Conservation (phyloP, 2,888 invertebrate genomes). For the Mesorhabditis spiculigera region DNA sequence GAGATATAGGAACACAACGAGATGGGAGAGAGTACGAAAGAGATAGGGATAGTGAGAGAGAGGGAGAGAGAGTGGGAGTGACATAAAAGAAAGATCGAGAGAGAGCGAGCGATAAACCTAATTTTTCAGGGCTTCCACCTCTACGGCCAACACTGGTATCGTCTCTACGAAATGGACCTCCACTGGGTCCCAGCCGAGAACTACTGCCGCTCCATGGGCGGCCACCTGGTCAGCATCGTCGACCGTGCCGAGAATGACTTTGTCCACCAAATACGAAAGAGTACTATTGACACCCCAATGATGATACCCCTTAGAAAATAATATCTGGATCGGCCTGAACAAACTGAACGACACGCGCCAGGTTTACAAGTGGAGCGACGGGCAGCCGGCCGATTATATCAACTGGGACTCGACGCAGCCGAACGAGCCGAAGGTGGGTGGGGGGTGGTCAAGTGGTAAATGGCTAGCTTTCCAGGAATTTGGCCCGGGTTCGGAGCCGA, state of each 20-base stretch:
- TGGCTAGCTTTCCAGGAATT: too few relatives aligned
- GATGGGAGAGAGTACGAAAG: slow-evolving; percentile 5
- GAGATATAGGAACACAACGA: too few relatives aligned
- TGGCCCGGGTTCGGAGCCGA: too few relatives aligned
- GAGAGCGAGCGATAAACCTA: slow-evolving; percentile 6
- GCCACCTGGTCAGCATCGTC: slow-evolving; percentile 46
- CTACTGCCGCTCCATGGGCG: slow-evolving; percentile 51
- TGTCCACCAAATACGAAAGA: slow-evolving; percentile 47
- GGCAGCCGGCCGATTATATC: slow-evolving; percentile 33
- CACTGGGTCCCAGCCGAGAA: slow-evolving; percentile 56
- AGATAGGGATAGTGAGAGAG: background rate
- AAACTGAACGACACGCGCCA: slow-evolving; percentile 42
- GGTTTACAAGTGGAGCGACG: slow-evolving; percentile 52
- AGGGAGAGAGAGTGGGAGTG: too few relatives aligned
- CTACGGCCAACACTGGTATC: slow-evolving; percentile 47
- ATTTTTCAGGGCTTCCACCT: slow-evolving; percentile 45
- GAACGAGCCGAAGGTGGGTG: slow-evolving; percentile 43
- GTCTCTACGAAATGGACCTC: slow-evolving; percentile 49
- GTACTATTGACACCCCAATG: slow-evolving; percentile 16
- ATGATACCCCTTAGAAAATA: slow-evolving; percentile 39
- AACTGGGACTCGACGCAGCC: slow-evolving; percentile 54
- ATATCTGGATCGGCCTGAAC: slow-evolving; percentile 55
- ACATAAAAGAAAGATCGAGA: too few relatives aligned
- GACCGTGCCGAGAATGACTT: slow-evolving; percentile 52
- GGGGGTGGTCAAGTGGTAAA: too few relatives aligned